Base-by-base conservation (phyloP, 2,797 vertebrate genomes). In the Antennarius maculatus region DNA sequence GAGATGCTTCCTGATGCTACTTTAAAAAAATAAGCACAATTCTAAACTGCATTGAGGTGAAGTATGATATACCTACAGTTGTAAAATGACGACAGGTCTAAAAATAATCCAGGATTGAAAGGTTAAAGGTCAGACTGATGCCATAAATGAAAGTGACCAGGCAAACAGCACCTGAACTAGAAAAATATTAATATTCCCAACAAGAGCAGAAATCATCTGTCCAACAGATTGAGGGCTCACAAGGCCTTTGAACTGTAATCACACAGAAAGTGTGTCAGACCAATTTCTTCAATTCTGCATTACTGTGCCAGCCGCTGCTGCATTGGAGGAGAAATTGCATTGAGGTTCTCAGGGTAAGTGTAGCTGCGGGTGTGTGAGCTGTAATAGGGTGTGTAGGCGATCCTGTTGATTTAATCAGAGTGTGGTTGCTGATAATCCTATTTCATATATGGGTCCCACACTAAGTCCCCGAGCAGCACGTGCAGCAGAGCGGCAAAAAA, bases 401-500 rank as follows among this genome's bases (percentile, higher is more conserved):
- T 84, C 80, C 79, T 62, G 56, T 74, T 89, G 88, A 90, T 89
- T 90, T 83, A 82, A 91, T 89, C 84, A 87, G 77, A 64, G 60
- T 56, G 83, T 72, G 77, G 73, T 80, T 74, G 70, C 70, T 62
- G 76, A 80, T 88, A 89, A 91, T 91, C 89, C 80, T 79, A 85
- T 90, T 91, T 86, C 79, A 86, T 84, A 84, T 77, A 71, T 60
- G 66, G 69, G 69, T 79, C 70, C 61, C 55, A 45, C 79, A 46
- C 67, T 76, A 84, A 84, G 56, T 83, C 82, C 58, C 61, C 52
- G 11, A 23, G 75, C 77, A 59, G 41, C 84, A 76, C 71, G 71
- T 84, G 83, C 59, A 41, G 70, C 69, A n/a, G 74, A 81, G 81
- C 11, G 2, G 50, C 66, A 77, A 76, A 45, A 71, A 83, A 83